Base-by-base conservation (phyloP, 2,113 vertebrate genomes). In the Suncus etruscus region DNA sequence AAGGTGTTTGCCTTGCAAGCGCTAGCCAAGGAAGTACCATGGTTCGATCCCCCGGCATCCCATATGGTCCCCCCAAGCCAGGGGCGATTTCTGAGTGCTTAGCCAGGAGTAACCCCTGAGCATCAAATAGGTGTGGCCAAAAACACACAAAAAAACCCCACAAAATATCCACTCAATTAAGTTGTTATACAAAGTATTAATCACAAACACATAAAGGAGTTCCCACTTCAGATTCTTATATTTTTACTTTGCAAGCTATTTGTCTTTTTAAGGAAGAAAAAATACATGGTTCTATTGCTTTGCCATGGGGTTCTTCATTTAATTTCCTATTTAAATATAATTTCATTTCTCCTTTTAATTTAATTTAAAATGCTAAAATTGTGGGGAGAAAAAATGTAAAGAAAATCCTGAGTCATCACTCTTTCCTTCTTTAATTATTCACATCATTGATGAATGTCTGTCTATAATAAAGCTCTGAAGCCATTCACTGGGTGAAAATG, bases 281-380 rank as follows among this genome's bases (percentile, higher is more conserved):
- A 88, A 16, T 51, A 39, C 39, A 63, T 75, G 87, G 50, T 95
- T 92, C 78, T 85, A 74, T 75, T 91, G 66, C 66, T 80, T 91
- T 91, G 75, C 87, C 92, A 89, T 93, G 61, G 87, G 82, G 47
- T 75, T 95, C 90, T 91, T 96, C 63, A 93, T 89, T 95, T 92
- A 92, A 93, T 96, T 95, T 95, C 82, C 78, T 79, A 85, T 87
- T 93, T 93, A 76, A 95, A 95, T 91, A 86, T 92, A 94, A 92
- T 93, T 92, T 91, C 48, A 78, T 95, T 93, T 94, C 47, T 89
- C 27, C 70, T 61, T 82, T 96, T 91, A 93, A 96, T 91, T 95
- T 94, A 95, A 94, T 96, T 95, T 83, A 96, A 94, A 95, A 76
- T 1, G 14, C 90, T 29, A 87, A 94, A 95, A 92, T 94, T 93